Evolutionary conservation across 2,888 invertebrate genomes (phyloP).

Genomic region (Quadriops clusia): DNA sequence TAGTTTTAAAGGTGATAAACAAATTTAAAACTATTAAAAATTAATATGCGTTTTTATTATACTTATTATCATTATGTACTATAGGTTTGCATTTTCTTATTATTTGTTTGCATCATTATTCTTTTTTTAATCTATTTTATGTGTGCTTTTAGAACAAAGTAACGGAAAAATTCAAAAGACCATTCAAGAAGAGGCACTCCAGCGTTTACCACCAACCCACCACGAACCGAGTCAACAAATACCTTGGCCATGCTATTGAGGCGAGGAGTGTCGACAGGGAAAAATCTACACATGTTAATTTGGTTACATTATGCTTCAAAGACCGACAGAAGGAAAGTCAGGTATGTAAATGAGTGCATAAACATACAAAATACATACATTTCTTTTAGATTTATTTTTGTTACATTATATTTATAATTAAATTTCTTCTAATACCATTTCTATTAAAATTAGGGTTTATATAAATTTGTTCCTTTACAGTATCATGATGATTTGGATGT

Average conservation of each 20-base stretch:
- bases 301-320: conserved; percentile 75
- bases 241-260: conserved; percentile 81
- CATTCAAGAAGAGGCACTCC: conserved; percentile 78
- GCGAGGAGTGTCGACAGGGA: conserved; percentile 83
- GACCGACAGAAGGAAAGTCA: conserved; percentile 73
- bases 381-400: conserved; percentile 4
- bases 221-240: conserved; percentile 86
- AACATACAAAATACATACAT: background rate
- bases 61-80: no score
- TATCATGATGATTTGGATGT: conserved; percentile 79
- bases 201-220: conserved; percentile 80
- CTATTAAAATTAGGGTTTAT: background rate
- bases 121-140: no score
- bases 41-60: no score
- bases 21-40: no score
- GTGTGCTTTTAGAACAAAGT: conserved; percentile 71
- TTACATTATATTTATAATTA: conserved; percentile 1
- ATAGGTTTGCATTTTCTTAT: no score
- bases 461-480: conserved; percentile 38
- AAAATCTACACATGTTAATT: conserved; percentile 79
- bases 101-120: no score
- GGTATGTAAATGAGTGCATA: conserved; percentile 36
- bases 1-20: no score
- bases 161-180: conserved; percentile 77
- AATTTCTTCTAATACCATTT: conserved; percentile 6